A percentile compares a stretch with the other conserved stretches of the same genome.
These are phyloP conservation scores for Lepidurus couesii DNA, from an alignment of 1,140 invertebrate genomes.

Conservation along the genomic window DNA sequence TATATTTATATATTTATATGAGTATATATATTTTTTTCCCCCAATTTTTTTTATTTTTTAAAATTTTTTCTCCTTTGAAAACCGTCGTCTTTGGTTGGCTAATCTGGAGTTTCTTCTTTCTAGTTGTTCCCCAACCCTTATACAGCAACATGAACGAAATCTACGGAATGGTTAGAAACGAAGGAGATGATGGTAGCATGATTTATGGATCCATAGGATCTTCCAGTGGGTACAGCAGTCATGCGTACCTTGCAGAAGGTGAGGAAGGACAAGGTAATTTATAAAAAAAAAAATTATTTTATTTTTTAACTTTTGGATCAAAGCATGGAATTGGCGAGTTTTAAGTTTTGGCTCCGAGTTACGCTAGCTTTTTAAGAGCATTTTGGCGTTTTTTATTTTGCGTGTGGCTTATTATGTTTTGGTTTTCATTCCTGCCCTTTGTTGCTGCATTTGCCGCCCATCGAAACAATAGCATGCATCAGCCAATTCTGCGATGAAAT, in stretches of 20 bases:
- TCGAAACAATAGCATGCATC: conserved; percentile 6
- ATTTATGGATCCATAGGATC: conserved; percentile 68
- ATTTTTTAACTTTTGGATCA: neutral
- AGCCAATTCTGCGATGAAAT: conserved; percentile 11
- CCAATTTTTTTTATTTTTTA: no score
- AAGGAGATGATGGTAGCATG: conserved; percentile 55
- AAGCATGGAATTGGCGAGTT: no score
- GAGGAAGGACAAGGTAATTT: conserved; percentile 28
- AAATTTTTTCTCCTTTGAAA: conserved; percentile 25
- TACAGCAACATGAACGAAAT: conserved; percentile 88
- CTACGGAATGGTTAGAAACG: conserved; percentile 33
- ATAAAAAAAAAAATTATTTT: neutral
- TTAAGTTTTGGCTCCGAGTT: no score
- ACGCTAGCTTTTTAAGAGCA: neutral
- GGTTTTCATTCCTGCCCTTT: conserved; percentile 23
- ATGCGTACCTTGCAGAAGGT: conserved; percentile 44
- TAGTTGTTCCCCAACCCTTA: conserved; percentile 62
- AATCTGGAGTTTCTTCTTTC: conserved; percentile 34
- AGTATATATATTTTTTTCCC: no score
- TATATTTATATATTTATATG: no score
- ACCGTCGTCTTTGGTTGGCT: no score
- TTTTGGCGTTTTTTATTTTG: neutral
- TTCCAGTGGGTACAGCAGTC: conserved; percentile 69
- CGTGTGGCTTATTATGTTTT: conserved; percentile 14
- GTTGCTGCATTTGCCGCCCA: neutral